Evolutionary conservation across 35 echinoderm and acorn worm genomes (phyloP).

Genomic region (Ophiothrix spiculata): DNA sequence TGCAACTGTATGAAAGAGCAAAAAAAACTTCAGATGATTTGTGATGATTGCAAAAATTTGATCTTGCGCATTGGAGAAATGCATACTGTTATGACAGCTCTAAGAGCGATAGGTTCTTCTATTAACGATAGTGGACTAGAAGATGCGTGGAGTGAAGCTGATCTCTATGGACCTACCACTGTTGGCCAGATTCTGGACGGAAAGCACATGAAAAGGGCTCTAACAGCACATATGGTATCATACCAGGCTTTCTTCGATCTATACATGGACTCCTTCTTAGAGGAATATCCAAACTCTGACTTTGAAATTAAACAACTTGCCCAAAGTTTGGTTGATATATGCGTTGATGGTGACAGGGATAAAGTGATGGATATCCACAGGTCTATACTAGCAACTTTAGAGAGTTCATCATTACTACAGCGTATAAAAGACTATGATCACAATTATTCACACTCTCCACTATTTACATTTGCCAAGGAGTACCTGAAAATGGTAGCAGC

Average conservation of each 20-base stretch:
- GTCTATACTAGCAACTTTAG: neutral
- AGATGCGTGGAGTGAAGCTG: slow-evolving; percentile 21
- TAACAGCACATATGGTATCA: slow-evolving; percentile 19
- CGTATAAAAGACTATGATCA: neutral
- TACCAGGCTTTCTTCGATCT: slow-evolving; percentile 26
- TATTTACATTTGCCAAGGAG: neutral
- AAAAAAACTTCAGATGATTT: neutral
- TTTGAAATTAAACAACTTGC: neutral
- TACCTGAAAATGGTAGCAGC: slow-evolving; percentile 6
- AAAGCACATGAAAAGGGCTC: slow-evolving; percentile 13
- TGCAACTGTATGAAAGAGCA: slow-evolving; percentile 25
- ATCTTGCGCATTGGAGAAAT: neutral
- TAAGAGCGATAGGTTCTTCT: slow-evolving; percentile 1
- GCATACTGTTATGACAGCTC: slow-evolving; percentile 9
- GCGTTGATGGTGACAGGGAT: neutral
- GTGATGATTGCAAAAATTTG: neutral
- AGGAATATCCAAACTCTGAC: neutral
- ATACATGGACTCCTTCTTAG: slow-evolving; percentile 14
- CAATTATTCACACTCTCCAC: neutral
- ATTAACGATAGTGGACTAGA: slow-evolving; percentile 19
- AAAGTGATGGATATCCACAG: neutral
- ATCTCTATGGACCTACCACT: neutral
- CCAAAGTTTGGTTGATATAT: neutral
- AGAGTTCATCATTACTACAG: neutral
- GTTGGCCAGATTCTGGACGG: slow-evolving; percentile 28